A percentile compares a stretch with the other conserved stretches of the same genome.
phyloP scores from a whole-genome alignment of 2,797 vertebrate species.

The Paratrypauchen microcephalus region DNA sequence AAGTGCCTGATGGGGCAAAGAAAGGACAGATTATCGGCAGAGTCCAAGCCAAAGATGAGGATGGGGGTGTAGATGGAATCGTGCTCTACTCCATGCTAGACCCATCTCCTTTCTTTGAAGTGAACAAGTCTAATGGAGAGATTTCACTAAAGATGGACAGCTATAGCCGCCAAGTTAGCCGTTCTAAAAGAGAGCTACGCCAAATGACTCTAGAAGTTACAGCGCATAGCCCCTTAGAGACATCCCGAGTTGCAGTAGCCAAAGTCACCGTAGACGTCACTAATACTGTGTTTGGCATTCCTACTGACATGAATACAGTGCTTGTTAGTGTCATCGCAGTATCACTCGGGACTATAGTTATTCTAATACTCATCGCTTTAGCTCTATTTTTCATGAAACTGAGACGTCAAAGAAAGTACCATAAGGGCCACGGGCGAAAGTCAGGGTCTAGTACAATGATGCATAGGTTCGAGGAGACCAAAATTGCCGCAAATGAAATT shows the following conservation, averaged over 20 bases:
- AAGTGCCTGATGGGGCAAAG: constrained; percentile 89
- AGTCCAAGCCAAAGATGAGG: constrained; percentile 91
- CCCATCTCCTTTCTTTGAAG: constrained; percentile 87
- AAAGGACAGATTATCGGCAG: constrained; percentile 89
- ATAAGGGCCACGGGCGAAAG: constrained; percentile 63
- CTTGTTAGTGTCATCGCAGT: constrained; percentile 91
- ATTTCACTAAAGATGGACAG: constrained; percentile 89
- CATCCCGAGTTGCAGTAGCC: constrained; percentile 81
- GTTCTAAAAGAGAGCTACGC: constrained; percentile 84
- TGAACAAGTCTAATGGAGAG: constrained; percentile 90
- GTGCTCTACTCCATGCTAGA: constrained; percentile 88
- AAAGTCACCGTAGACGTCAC: constrained; percentile 89
- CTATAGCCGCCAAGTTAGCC: constrained; percentile 69
- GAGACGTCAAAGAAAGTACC: constrained; percentile 74
- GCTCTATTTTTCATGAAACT: constrained; percentile 88
- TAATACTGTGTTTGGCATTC: constrained; percentile 89
- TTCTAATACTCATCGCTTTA: constrained; percentile 87
- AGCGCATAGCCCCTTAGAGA: constrained; percentile 87
- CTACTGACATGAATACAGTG: constrained; percentile 86
- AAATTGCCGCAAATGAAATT: constrained; percentile 78
- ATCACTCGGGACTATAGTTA: constrained; percentile 89
- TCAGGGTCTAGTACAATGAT: constrained; percentile 79
- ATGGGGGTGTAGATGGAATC: constrained; percentile 89
- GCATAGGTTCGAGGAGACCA: constrained; percentile 87
- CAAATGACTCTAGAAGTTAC: constrained; percentile 87